Conservation (phyloP, 2,888 invertebrate genomes). For the Trisateles emortualis region DNA sequence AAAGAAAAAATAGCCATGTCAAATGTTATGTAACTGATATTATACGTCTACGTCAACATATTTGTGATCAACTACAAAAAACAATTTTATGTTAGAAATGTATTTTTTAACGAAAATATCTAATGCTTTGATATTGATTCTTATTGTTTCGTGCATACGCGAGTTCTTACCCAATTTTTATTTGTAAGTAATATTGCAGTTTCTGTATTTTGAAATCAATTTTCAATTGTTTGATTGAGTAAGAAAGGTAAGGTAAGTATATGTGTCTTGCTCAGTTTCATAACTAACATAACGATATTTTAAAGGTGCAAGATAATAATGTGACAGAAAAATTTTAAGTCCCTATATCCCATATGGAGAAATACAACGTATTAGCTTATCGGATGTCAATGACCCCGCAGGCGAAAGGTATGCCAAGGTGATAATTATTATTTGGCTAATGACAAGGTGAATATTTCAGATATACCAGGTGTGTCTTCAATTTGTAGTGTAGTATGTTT, state of each 20-base stretch:
- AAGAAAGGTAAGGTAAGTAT: too few species aligned
- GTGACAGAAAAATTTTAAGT: slow-evolving; percentile 13
- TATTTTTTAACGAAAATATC: slow-evolving; percentile 28
- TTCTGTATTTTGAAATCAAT: too few species aligned
- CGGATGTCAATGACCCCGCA: slow-evolving; percentile 72
- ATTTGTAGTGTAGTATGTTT: too few species aligned
- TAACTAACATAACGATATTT: neutral
- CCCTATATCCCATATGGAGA: slow-evolving; percentile 6
- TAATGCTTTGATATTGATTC: slow-evolving; percentile 15
- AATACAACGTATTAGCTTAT: slow-evolving; percentile 53
- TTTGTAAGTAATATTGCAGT: too few species aligned
- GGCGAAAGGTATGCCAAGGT: slow-evolving; percentile 75
- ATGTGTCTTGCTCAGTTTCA: neutral
- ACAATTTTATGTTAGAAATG: slow-evolving; percentile 20
- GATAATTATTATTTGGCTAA: slow-evolving; percentile 63
- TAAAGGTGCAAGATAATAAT: neutral
- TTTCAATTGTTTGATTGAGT: neutral
- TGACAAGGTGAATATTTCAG: slow-evolving; percentile 55
- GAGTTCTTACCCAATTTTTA: neutral
- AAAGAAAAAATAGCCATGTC: slow-evolving; percentile 82
- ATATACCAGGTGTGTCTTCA: slow-evolving; percentile 12
- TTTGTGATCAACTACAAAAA: slow-evolving; percentile 39
- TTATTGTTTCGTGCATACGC: neutral
- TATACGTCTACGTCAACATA: slow-evolving; percentile 54
- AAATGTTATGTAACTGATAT: slow-evolving; percentile 68